Evolutionary conservation across 92 coral and sea anemone species (phyloP).

Genomic region (Phenganax marumi): DNA sequence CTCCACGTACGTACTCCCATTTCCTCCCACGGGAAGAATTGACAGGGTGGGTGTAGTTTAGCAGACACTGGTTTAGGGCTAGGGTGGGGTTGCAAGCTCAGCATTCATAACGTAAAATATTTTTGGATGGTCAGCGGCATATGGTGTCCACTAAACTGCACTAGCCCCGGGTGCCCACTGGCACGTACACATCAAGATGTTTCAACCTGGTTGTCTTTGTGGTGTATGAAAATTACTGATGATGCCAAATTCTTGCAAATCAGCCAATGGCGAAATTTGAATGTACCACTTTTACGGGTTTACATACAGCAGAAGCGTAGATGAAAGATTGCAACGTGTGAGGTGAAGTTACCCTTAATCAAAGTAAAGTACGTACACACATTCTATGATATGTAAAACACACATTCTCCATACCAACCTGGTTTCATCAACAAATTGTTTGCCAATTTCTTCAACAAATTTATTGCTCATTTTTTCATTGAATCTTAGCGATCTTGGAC

Average conservation of each 20-base stretch:
- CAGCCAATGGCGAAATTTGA: no score
- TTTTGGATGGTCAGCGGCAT: background rate
- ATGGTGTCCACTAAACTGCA: background rate
- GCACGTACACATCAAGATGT: no score
- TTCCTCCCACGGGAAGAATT: no score
- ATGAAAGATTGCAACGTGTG: background rate
- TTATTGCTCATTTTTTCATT: background rate
- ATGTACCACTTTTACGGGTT: no score
- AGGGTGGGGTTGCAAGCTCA: background rate
- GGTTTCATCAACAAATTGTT: slow-evolving; percentile 34
- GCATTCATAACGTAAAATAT: background rate
- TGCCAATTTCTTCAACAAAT: slow-evolving; percentile 28
- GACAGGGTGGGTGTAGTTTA: background rate
- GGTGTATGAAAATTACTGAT: no score
- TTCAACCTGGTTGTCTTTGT: no score
- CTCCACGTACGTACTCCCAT: no score
- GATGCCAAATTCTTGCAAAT: no score
- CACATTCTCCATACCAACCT: slow-evolving; percentile 12
- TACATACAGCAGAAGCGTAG: no score
- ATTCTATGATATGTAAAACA: background rate
- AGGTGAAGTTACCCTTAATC: background rate
- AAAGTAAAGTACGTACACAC: background rate
- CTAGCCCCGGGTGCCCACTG: no score
- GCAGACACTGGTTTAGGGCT: background rate
- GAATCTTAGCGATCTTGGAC: no score